Evolutionary conservation across 35 echinoderm and acorn worm genomes (phyloP).

Genomic region (Patiria miniata): DNA sequence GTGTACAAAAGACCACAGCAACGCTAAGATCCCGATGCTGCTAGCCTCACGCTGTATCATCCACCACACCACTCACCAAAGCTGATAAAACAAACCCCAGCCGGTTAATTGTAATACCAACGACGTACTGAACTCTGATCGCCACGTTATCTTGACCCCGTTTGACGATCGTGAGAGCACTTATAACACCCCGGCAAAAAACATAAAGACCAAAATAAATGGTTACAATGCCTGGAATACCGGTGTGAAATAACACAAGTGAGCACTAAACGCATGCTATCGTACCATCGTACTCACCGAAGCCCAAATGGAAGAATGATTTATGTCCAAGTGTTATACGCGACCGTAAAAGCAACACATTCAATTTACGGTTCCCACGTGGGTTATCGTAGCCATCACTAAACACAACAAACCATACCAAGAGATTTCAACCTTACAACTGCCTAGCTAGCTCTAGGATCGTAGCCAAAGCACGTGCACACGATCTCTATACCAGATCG

Average conservation of each 20-base stretch:
- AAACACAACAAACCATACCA: background rate
- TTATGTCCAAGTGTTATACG: slow-evolving; percentile 17
- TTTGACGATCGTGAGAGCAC: slow-evolving; percentile 29
- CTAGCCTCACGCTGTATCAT: background rate
- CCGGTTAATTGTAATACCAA: slow-evolving; percentile 25
- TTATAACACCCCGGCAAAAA: background rate
- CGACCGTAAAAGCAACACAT: slow-evolving; percentile 21
- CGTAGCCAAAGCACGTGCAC: no score
- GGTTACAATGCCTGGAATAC: slow-evolving; percentile 11
- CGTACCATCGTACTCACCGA: background rate
- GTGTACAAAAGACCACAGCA: slow-evolving; percentile 12
- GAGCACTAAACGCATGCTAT: background rate
- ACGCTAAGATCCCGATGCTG: background rate
- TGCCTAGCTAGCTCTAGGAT: no score
- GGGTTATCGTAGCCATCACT: background rate
- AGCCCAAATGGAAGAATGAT: slow-evolving; percentile 10
- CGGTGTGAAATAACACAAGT: slow-evolving; percentile 2
- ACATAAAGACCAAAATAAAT: no score
- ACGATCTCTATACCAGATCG: no score
- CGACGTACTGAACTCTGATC: slow-evolving; percentile 25
- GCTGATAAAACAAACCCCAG: slow-evolving; percentile 22
- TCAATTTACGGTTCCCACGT: slow-evolving; percentile 17
- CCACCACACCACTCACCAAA: background rate
- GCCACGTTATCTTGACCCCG: slow-evolving; percentile 14
- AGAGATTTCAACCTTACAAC: background rate